Base-by-base conservation (phyloP, 2,888 invertebrate genomes). In the Leucophenga maculata region DNA sequence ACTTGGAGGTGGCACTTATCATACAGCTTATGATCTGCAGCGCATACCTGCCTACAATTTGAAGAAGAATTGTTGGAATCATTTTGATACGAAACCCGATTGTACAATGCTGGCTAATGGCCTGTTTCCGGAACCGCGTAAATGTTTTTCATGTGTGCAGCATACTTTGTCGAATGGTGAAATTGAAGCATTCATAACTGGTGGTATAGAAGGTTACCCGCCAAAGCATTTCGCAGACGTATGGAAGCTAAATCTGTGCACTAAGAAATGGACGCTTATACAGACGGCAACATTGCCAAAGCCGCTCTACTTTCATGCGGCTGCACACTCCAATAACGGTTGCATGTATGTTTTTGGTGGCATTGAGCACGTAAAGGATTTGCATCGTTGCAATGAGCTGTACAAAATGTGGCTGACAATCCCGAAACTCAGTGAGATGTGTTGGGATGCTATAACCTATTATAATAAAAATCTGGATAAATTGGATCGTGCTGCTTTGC, bases 121-220 rank as follows among this genome's bases (percentile, higher is more conserved):
- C 26, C 91, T 91, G 14, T 90, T 89, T 79, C 97, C 97, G 0
- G 88, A 89, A 46, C 91, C 94, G 0, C 91, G 97, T 69, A 92
- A 94, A 80, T 97, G 96, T 88, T 96, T 97, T 85, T 95, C 95
- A 74, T 93, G 93, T 75, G 95, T 95, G 13, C 95, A 95, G 87
- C 91, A 94, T 74, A 77, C 79, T 9, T 77, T 77, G 6, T 74
- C 81, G 90, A 87, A 86, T 67, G 89, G 88, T 16, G 89, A 88
- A 54, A 88, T 90, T 6, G 90, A 90, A 70, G 94, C 94, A 14
- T 95, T 94, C 85, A 93, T 97, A 60, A 94, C 93, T 39, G 97
- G 97, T 4, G 97, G 97, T 0, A 91, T 92, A n/a, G 70, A 86
- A 85, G 80, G 86, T 86, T 62, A 67, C 75, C 26, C 3, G 26